Conservation (phyloP, 2,888 invertebrate genomes). For the Odiellus spinosus region DNA sequence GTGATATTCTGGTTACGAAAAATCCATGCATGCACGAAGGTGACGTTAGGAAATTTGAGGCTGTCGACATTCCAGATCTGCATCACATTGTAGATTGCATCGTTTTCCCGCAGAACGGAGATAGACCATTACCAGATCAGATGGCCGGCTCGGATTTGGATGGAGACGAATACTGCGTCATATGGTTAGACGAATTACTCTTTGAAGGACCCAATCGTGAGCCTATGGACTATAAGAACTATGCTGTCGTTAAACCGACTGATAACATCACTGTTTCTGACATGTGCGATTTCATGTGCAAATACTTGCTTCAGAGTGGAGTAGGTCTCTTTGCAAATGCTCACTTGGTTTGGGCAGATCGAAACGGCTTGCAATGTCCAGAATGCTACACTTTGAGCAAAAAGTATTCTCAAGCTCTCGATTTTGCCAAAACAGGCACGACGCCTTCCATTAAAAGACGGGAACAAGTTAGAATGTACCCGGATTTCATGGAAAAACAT, state of each 20-base stretch:
- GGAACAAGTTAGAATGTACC: slow-evolving; percentile 15
- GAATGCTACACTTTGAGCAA: slow-evolving; percentile 13
- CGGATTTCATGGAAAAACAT: slow-evolving; percentile 21
- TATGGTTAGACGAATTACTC: slow-evolving; percentile 26
- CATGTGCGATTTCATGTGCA: too few relatives aligned
- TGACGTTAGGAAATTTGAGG: slow-evolving; percentile 27
- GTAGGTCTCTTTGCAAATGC: slow-evolving; percentile 19
- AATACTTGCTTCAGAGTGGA: slow-evolving; percentile 8
- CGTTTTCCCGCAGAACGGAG: slow-evolving; percentile 30
- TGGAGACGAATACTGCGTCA: slow-evolving; percentile 31
- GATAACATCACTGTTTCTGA: background rate
- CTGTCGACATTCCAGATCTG: slow-evolving; percentile 23
- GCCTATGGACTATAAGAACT: slow-evolving; percentile 19
- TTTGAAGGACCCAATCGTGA: slow-evolving; percentile 17
- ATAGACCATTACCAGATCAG: slow-evolving; percentile 30
- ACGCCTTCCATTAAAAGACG: slow-evolving; percentile 7
- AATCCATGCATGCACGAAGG: slow-evolving; percentile 32
- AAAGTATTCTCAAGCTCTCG: slow-evolving; percentile 16
- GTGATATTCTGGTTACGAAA: slow-evolving; percentile 28
- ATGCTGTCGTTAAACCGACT: background rate
- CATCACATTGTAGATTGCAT: slow-evolving; percentile 28
- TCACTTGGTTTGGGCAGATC: slow-evolving; percentile 19
- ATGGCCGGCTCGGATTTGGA: slow-evolving; percentile 32
- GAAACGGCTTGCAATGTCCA: slow-evolving; percentile 14
- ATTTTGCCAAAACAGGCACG: slow-evolving; percentile 20